A percentile compares a stretch with the other conserved stretches of the same genome.
These are phyloP conservation scores for Amphiprion clarkii DNA, from an alignment of 2,797 vertebrate species.

Conservation along the genomic window DNA sequence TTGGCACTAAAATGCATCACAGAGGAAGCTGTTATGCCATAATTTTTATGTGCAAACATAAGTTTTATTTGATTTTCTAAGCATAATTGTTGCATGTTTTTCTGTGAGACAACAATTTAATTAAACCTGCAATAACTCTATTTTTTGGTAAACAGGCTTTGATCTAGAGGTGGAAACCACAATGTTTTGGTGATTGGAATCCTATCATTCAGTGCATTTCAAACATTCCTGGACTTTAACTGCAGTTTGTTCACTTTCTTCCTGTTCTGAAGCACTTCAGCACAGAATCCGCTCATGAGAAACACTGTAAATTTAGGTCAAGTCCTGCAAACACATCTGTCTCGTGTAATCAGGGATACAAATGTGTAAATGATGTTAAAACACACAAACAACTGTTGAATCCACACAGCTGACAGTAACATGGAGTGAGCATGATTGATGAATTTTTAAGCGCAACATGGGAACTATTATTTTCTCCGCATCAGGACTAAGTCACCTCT, in stretches of 20 bases:
- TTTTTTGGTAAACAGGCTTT: neutral
- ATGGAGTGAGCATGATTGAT: slow-evolving; percentile 20
- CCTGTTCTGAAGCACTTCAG: too few species aligned
- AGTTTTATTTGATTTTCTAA: neutral
- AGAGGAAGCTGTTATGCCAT: neutral
- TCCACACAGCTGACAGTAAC: slow-evolving; percentile 11
- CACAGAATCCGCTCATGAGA: neutral
- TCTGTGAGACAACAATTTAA: neutral
- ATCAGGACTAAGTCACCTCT: slow-evolving; percentile 21
- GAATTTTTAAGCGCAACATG: slow-evolving; percentile 19
- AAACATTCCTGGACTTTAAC: neutral
- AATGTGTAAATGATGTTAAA: slow-evolving; percentile 10
- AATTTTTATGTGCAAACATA: neutral
- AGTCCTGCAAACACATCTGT: neutral
- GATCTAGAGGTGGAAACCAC: neutral
- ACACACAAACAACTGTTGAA: slow-evolving; percentile 1
- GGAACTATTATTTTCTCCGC: slow-evolving; percentile 26
- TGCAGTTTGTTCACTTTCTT: too few species aligned
- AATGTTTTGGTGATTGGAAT: neutral
- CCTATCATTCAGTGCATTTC: neutral
- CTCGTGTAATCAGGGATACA: neutral
- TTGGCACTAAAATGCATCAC: too few species aligned
- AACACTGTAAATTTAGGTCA: slow-evolving; percentile 21
- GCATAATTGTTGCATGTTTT: neutral
- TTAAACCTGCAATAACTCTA: neutral